Base-by-base conservation (phyloP, 2,888 invertebrate species). In the Eristalis tenax region DNA sequence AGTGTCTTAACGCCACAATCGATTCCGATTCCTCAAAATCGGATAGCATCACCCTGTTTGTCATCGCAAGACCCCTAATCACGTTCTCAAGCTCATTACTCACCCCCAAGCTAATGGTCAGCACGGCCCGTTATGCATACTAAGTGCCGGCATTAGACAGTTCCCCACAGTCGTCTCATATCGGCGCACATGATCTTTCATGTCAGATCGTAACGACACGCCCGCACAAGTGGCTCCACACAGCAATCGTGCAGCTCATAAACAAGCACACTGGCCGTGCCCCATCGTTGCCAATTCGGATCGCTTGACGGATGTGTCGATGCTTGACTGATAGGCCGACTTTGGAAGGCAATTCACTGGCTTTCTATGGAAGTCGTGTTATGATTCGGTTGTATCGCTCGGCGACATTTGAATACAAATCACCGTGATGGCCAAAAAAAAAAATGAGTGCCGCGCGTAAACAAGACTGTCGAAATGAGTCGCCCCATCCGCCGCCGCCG, bases 351-450 rank as follows among this genome's bases (percentile, higher is more conserved):
- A 50, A 50, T 18, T 18, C 38, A 57, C 56, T 0, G 71, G n/a
- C 43, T 74, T 82, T 82, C 65, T 69, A 57, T 77, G 64, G 76
- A 68, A 80, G 71, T 77, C 68, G 73, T 66, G 78, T 83, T 79
- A 83, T 75, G 83, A 76, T 76, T 82, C 82, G 75, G 23, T 79
- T 87, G 66, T 75, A 66, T 66, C 61, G 69, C 65, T 61, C 38
- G 35, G 26, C 80, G 22, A 63, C 77, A 26, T 56, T 83, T 68
- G 87, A 70, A 87, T 87, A 73, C 87, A 83, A 87, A 87, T 87
- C 28, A 56, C 63, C 32, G 66, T 32, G 76, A 76, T 71, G 71
- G 65, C 79, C 71, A 71, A 79, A 79, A 22, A 59, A n/a, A 50
- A 50, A 6, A 65, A 59, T 56, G 50, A 50, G 50, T 38, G n/a